phyloP scores from a whole-genome alignment of 2,888 invertebrate species.

The Drosophila suboccidentalis region DNA sequence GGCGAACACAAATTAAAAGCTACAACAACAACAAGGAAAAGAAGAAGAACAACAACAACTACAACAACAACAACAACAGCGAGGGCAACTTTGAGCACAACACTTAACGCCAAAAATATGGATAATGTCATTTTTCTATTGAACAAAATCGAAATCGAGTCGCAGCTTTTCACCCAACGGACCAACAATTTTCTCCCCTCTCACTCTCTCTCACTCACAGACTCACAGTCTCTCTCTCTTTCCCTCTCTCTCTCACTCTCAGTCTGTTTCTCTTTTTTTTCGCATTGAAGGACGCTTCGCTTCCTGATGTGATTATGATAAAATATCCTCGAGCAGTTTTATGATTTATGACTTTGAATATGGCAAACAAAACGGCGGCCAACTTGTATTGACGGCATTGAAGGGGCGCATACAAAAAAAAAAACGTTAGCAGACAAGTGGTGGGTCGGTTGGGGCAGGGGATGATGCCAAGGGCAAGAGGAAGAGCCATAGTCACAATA shows the following conservation, averaged over 20 bases:
- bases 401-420: slow-evolving; percentile 27
- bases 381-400: slow-evolving; percentile 30
- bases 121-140: slow-evolving; percentile 80
- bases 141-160: slow-evolving; percentile 57
- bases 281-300: slow-evolving; percentile 44
- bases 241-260: background rate
- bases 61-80: slow-evolving; percentile 1
- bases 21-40: slow-evolving; percentile 20
- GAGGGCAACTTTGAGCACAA: slow-evolving; percentile 40
- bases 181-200: background rate
- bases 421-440: slow-evolving; percentile 38
- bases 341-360: slow-evolving; percentile 81
- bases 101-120: slow-evolving; percentile 80
- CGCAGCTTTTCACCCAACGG: slow-evolving; percentile 1
- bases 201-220: background rate
- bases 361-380: slow-evolving; percentile 73
- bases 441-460: background rate
- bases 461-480: slow-evolving; percentile 4
- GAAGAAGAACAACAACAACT: slow-evolving; percentile 13
- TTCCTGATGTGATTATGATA: slow-evolving; percentile 82
- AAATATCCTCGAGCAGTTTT: slow-evolving; percentile 81
- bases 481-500: slow-evolving; percentile 60
- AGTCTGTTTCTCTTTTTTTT: background rate
- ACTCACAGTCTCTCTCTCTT: background rate
- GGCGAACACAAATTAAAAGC: slow-evolving; percentile 72